These are phyloP conservation scores for Saimiri boliviensis DNA, from an alignment of 2,113 vertebrate species.

Conservation along the genomic window DNA sequence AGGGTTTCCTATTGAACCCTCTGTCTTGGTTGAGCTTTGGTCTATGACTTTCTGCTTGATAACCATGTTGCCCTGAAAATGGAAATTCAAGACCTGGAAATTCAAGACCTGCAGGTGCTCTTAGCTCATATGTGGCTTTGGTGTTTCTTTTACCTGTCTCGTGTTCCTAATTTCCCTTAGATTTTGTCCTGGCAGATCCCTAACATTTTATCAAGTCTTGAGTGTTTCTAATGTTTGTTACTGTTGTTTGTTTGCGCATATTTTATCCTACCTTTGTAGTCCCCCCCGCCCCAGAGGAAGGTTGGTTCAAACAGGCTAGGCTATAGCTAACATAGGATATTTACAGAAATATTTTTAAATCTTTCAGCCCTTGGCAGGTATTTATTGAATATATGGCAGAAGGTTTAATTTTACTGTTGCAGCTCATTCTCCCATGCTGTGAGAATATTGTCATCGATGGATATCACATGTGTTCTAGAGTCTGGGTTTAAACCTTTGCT, in stretches of 20 bases:
- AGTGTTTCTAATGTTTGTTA: background rate
- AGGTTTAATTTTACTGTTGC: constrained; percentile 20
- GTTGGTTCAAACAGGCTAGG: background rate
- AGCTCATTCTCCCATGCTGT: background rate
- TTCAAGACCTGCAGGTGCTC: background rate
- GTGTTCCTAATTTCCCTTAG: background rate
- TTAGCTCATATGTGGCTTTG: background rate
- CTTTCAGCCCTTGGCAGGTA: background rate
- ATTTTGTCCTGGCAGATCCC: background rate
- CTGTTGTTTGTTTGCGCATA: background rate
- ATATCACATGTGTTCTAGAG: background rate
- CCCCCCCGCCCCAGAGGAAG: background rate
- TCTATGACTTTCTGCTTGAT: background rate
- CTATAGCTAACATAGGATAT: background rate
- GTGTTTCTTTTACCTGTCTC: background rate
- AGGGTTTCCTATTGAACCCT: background rate
- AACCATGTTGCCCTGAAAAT: background rate
- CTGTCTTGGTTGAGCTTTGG: background rate
- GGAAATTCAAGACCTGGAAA: background rate
- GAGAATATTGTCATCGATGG: background rate
- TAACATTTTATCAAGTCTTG: background rate
- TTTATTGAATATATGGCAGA: constrained; percentile 25
- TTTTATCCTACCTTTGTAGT: background rate
- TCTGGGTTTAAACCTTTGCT: background rate
- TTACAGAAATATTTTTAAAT: constrained; percentile 30